These are phyloP conservation scores for Hermaeophaga mercurialis DNA, from an alignment of 2,888 invertebrate species.

Conservation along the genomic window DNA sequence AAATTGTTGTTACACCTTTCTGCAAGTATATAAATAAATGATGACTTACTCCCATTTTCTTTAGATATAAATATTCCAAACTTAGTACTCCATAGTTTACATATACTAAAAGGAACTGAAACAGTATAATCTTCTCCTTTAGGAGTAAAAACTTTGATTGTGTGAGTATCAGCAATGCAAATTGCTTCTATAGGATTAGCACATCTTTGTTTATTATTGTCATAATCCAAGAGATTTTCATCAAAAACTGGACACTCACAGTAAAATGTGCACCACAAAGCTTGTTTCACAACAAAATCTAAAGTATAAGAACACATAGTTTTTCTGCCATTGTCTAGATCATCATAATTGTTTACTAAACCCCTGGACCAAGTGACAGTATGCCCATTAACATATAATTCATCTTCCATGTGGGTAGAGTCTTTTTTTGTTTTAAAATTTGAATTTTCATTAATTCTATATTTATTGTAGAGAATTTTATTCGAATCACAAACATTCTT, in stretches of 20 bases:
- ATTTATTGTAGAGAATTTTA: slow-evolving; percentile 30
- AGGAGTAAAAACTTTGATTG: slow-evolving; percentile 76
- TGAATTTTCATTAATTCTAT: slow-evolving; percentile 4
- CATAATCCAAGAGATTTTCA: slow-evolving; percentile 47
- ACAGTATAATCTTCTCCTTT: slow-evolving; percentile 84
- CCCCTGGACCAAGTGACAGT: slow-evolving; percentile 83
- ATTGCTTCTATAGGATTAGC: slow-evolving; percentile 67
- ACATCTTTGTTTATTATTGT: slow-evolving; percentile 58
- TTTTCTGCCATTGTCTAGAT: slow-evolving; percentile 60
- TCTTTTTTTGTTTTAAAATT: slow-evolving; percentile 35
- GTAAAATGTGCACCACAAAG: slow-evolving; percentile 72
- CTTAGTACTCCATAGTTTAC: slow-evolving; percentile 82
- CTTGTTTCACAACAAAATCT: slow-evolving; percentile 81
- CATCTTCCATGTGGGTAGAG: slow-evolving; percentile 72
- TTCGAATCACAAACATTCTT: slow-evolving; percentile 29
- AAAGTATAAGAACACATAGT: slow-evolving; percentile 78
- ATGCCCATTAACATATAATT: slow-evolving; percentile 83
- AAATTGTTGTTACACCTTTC: too few relatives aligned
- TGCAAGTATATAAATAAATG: too few relatives aligned
- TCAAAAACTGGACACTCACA: slow-evolving; percentile 64
- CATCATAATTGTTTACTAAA: slow-evolving; percentile 61
- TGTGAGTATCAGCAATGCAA: slow-evolving; percentile 75
- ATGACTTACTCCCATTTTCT: slow-evolving; percentile 56
- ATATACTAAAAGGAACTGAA: slow-evolving; percentile 79
- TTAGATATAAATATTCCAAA: slow-evolving; percentile 87